Evolutionary conservation across 2,113 vertebrate species (phyloP).

Genomic region (Zosterops borbonicus): DNA sequence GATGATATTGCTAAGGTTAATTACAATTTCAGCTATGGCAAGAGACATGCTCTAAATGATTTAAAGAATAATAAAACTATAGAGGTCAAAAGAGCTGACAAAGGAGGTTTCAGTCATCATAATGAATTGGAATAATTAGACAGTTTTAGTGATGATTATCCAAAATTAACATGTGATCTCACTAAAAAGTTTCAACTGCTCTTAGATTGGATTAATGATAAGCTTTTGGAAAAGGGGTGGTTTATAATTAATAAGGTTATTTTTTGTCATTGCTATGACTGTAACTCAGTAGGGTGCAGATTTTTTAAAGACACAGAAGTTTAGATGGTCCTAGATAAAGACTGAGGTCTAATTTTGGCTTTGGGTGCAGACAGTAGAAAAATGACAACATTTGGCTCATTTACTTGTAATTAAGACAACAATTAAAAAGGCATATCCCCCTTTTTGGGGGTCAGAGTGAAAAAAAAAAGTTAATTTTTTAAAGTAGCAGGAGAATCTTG

Average conservation of each 20-base stretch:
- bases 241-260: background rate
- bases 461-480: background rate
- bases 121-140: slow-evolving; percentile 47
- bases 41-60: slow-evolving; percentile 30
- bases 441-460: background rate
- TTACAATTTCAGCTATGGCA: background rate
- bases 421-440: background rate
- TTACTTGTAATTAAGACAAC: background rate
- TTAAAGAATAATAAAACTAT: slow-evolving; percentile 57
- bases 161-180: slow-evolving; percentile 33
- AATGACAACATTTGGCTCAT: background rate
- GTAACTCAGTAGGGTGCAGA: background rate
- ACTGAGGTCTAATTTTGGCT: background rate
- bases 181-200: slow-evolving; percentile 24
- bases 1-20: slow-evolving; percentile 36
- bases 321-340: background rate
- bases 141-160: slow-evolving; percentile 35
- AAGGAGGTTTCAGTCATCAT: slow-evolving; percentile 27
- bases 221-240: background rate
- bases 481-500: background rate
- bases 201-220: background rate
- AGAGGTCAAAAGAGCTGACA: slow-evolving; percentile 49
- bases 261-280: background rate
- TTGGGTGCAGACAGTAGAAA: background rate
- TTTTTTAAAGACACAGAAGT: background rate